Evolutionary conservation across 1,140 invertebrate species (phyloP), one percentile per base, ranked within the genome.

Genomic region (Lutraria rhynchaena): DNA sequence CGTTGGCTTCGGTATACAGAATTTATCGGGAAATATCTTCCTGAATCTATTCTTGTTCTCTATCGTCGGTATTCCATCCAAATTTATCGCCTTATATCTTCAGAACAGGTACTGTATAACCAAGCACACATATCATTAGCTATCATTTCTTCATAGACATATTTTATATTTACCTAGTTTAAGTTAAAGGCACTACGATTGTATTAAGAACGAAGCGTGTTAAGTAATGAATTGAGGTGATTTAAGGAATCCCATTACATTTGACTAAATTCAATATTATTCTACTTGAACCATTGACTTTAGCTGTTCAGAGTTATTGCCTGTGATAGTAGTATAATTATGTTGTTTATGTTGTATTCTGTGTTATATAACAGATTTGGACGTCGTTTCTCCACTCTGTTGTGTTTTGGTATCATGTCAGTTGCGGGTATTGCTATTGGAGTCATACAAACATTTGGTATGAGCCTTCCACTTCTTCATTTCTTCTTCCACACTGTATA

Each of bases 11-110:
- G 58, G 58, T 7, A 61, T 61, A 7, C 58, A 61, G 24, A 31
- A 4, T 3, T 27, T 61, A 11, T 61, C 58, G 5, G 58, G 58
- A 19, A 35, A 61, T 35, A 61, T 61, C 58, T 61, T 27, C 58
- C 9, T 61, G 58, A 61, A 61, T n/a, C 4, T 61, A 27, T 61
- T 61, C 31, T 27, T 61, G 4, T 61, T 61, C 24, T 31, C 24
- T 27, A 35, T 61, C 33, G 58, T 35, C 5, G 24, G 24, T 7
- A 35, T 61, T 7, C 58, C 58, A 31, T 29, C 58, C 5, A 61
- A 61, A 35, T n/a, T 35, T 31, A 27, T 35, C 9, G 15, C 58
- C 58, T 27, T 61, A 5, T 19, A n/a, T 35, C 24, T 61, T 3
- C 13, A 17, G 9, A 61, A 61, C 24, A 31, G 27, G 58, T 61